These are phyloP conservation scores for Electrophaes corylata DNA, from an alignment of 2,888 invertebrate genomes.

Conservation along the genomic window DNA sequence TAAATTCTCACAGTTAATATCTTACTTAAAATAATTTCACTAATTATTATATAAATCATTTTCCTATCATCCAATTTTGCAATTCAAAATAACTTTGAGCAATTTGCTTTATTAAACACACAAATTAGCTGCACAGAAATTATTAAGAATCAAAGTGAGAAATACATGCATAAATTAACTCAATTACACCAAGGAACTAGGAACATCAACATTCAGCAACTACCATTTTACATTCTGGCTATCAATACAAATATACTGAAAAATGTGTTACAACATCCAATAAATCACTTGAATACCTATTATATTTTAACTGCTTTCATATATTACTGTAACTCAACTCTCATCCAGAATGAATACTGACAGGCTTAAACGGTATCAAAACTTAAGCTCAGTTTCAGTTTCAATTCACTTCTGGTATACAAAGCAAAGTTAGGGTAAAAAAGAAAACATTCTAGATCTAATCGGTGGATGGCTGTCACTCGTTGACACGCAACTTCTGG, in stretches of 20 bases:
- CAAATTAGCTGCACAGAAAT: conserved; percentile 49
- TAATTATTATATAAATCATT: conserved; percentile 24
- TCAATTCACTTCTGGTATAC: conserved; percentile 8
- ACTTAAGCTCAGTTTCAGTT: not conserved
- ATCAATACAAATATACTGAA: conserved; percentile 67
- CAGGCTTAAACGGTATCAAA: not conserved
- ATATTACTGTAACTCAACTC: conserved; percentile 36
- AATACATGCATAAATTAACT: conserved; percentile 59
- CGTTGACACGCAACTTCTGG: conserved; percentile 85
- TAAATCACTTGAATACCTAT: conserved; percentile 62
- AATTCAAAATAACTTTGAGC: conserved; percentile 60
- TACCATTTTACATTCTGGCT: conserved; percentile 51
- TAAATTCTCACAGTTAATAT: conserved; percentile 45
- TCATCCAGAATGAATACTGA: conserved; percentile 9
- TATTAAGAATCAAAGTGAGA: conserved; percentile 42
- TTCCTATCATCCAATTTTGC: conserved; percentile 47
- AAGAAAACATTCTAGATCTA: conserved; percentile 45
- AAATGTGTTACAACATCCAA: conserved; percentile 64
- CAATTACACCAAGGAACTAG: conserved; percentile 64
- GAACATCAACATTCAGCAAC: conserved; percentile 67
- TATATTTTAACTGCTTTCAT: conserved; percentile 54
- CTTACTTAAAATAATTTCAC: conserved; percentile 18
- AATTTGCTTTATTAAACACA: conserved; percentile 52
- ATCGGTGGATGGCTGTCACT: conserved; percentile 62
- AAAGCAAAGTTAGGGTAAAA: conserved; percentile 27